phyloP scores from a whole-genome alignment of 2,113 vertebrate species.

The Peromyscus maniculatus region DNA sequence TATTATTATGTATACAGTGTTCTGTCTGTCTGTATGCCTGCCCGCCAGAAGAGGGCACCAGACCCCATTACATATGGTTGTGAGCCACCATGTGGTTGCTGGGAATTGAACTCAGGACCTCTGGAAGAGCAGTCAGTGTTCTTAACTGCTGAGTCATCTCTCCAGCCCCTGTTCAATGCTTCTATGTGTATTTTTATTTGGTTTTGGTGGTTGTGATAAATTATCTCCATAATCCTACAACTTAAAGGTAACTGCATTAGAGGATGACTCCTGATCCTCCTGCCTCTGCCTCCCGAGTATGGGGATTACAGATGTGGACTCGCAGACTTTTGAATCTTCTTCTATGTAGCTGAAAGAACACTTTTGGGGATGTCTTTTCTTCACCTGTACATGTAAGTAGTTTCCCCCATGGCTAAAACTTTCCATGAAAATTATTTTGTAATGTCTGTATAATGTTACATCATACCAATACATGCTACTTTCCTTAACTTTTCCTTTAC shows the following conservation, averaged over 20 bases:
- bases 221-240: background rate
- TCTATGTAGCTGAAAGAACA: background rate
- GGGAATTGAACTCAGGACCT: too few relatives aligned
- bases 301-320: background rate
- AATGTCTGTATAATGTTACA: background rate
- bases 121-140: too few relatives aligned
- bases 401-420: background rate
- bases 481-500: background rate
- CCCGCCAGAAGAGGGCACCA: too few relatives aligned
- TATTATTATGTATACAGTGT: background rate
- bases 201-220: background rate
- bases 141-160: background rate
- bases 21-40: too few relatives aligned
- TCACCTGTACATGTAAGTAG: background rate
- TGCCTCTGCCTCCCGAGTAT: background rate
- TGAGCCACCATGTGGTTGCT: too few relatives aligned
- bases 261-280: background rate
- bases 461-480: background rate
- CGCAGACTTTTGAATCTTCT: background rate
- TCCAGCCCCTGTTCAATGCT: background rate
- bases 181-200: background rate
- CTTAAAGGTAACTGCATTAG: background rate
- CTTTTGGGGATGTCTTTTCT: background rate
- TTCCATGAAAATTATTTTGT: background rate
- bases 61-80: too few relatives aligned